Conservation (phyloP, 1,140 invertebrate species). For the Drosophila fuyamai region DNA sequence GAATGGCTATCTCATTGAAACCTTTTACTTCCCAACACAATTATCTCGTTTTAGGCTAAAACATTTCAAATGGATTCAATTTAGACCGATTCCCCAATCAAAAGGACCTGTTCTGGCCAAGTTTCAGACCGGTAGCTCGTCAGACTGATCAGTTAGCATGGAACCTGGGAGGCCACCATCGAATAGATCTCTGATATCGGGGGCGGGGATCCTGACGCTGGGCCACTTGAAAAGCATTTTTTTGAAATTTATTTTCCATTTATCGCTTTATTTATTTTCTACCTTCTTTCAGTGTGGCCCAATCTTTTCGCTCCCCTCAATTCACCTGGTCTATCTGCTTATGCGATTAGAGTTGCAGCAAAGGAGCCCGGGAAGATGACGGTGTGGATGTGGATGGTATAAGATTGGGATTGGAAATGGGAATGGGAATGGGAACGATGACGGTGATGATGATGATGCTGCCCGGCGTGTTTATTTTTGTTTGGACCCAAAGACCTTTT, state of each 20-base stretch:
- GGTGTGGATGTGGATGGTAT: conserved; percentile 18
- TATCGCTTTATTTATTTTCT: conserved; percentile 81
- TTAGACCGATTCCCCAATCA: not conserved
- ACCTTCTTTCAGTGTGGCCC: conserved; percentile 67
- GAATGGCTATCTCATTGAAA: too few relatives aligned
- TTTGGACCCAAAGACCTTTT: conserved; percentile 63
- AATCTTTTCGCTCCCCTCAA: conserved; percentile 3
- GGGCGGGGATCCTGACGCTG: conserved; percentile 16
- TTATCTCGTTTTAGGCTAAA: conserved; percentile 14
- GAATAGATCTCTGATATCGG: conserved; percentile 9
- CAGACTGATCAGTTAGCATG: not conserved
- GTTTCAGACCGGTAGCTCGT: conserved; percentile 29
- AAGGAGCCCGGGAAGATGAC: conserved; percentile 59
- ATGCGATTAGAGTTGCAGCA: conserved; percentile 66
- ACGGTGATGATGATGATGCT: conserved; percentile 36
- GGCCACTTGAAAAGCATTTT: conserved; percentile 80
- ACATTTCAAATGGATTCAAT: conserved; percentile 15
- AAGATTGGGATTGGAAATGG: conserved; percentile 14
- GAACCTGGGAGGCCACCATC: conserved; percentile 17
- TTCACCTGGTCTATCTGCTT: conserved; percentile 63
- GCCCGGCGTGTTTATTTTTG: conserved; percentile 72
- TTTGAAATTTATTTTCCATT: conserved; percentile 78
- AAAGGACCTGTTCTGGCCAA: conserved; percentile 14
- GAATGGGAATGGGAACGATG: conserved; percentile 16
- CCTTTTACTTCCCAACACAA: not conserved